These are phyloP conservation scores for Drosophila orena DNA, from an alignment of 1,140 invertebrate genomes.

Conservation along the genomic window DNA sequence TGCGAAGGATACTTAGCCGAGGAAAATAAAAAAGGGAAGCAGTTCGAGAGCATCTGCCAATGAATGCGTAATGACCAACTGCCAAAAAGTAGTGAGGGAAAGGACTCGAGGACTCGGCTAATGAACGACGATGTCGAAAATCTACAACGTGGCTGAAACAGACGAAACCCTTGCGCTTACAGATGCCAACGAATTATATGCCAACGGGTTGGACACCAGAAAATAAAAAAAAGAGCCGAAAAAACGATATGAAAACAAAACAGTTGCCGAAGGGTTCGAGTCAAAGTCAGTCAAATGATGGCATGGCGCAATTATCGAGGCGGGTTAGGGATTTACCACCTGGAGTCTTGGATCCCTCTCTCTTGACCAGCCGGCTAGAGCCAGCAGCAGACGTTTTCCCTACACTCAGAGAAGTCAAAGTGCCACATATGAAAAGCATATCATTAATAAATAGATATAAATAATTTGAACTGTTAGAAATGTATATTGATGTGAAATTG, in stretches of 20 bases:
- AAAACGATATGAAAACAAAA: constrained; percentile 64
- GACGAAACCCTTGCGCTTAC: constrained; percentile 61
- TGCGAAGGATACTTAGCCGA: constrained; percentile 49
- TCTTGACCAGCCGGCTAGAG: constrained; percentile 48
- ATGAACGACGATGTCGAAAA: constrained; percentile 67
- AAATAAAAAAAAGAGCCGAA: not conserved
- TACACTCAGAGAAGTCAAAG: constrained; percentile 6
- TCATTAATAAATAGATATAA: no score
- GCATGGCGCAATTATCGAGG: constrained; percentile 71
- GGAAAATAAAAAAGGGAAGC: constrained; percentile 28
- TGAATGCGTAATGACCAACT: constrained; percentile 80
- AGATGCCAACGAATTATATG: constrained; percentile 70
- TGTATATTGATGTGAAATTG: no score
- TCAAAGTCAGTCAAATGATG: constrained; percentile 69
- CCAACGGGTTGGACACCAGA: constrained; percentile 31
- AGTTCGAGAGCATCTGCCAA: constrained; percentile 67
- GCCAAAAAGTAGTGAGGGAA: constrained; percentile 69
- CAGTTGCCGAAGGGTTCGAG: constrained; percentile 74
- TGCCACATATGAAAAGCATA: no score
- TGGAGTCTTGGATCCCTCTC: constrained; percentile 51
- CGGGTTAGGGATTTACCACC: constrained; percentile 76
- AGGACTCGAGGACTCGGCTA: constrained; percentile 46
- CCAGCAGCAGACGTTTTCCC: constrained; percentile 44
- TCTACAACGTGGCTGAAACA: constrained; percentile 60
- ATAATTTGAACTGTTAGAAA: no score